These are phyloP conservation scores for Tiphia femorata DNA, from an alignment of 2,888 invertebrate genomes.

Conservation along the genomic window DNA sequence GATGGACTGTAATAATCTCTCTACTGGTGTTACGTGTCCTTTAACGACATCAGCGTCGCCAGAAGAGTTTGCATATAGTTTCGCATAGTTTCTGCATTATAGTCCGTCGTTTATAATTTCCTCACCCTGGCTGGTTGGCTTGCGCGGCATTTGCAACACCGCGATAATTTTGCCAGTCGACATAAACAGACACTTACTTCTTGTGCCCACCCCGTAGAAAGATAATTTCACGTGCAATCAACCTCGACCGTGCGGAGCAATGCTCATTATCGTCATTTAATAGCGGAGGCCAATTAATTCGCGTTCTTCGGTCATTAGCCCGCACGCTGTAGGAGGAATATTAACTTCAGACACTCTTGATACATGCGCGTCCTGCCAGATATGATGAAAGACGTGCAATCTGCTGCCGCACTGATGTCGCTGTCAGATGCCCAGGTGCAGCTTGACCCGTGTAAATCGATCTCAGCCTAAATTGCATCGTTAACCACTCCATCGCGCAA, in stretches of 20 bases:
- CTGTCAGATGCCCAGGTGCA: conserved; percentile 46
- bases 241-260: conserved; percentile 5
- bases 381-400: conserved; percentile 51
- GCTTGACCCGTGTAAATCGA: conserved; percentile 50
- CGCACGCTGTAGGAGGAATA: conserved; percentile 42
- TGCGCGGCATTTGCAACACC: too few species aligned
- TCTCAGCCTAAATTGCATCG: conserved; percentile 51
- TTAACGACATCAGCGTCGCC: too few species aligned
- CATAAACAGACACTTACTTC: too few species aligned
- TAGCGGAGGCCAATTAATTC: conserved; percentile 48
- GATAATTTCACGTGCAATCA: background rate
- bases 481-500: conserved; percentile 48
- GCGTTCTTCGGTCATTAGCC: conserved; percentile 45
- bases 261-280: conserved; percentile 39
- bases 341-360: conserved; percentile 49
- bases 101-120: too few species aligned
- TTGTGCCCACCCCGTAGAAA: too few species aligned
- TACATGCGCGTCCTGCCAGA: conserved; percentile 41
- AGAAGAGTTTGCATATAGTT: too few species aligned
- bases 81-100: too few species aligned
- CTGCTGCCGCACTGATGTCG: conserved; percentile 43
- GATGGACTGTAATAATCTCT: too few species aligned
- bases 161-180: too few species aligned
- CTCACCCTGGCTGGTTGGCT: too few species aligned
- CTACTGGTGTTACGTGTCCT: too few species aligned